phyloP scores from a whole-genome alignment of 1,140 invertebrate genomes.

The Tribolium castaneum region DNA sequence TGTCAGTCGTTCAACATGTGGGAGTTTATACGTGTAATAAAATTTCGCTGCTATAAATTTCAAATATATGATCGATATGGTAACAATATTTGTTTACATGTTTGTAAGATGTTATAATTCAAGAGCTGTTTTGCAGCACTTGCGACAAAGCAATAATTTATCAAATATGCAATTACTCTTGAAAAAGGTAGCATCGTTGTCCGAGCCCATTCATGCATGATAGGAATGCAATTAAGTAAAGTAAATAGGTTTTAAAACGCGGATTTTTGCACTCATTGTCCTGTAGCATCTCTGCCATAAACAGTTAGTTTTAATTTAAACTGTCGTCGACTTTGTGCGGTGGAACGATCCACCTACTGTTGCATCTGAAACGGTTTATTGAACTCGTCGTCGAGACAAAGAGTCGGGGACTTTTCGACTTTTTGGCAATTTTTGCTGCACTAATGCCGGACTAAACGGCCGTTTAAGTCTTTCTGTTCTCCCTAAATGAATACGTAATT shows the following conservation, averaged over 20 bases:
- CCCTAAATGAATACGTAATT: conserved; percentile 47
- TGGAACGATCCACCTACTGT: background rate
- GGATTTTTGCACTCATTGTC: background rate
- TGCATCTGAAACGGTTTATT: background rate
- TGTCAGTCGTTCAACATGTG: background rate
- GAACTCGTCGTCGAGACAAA: background rate
- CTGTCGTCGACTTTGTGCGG: background rate
- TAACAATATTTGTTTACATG: background rate
- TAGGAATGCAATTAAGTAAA: background rate
- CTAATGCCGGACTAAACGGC: background rate
- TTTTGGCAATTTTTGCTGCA: background rate
- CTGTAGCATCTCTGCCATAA: background rate
- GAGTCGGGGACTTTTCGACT: background rate
- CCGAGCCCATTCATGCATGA: background rate
- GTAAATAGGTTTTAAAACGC: background rate
- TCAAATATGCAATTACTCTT: background rate
- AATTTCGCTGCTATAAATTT: background rate
- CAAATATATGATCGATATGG: background rate
- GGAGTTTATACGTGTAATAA: background rate
- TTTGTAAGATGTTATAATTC: background rate
- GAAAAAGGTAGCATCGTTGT: background rate
- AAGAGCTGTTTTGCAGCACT: background rate
- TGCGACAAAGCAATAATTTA: background rate
- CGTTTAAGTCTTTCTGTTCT: conserved; percentile 4
- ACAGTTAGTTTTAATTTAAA: background rate